Percentiles rank a stretch among this genome's conserved stretches.
phyloP scores from a whole-genome alignment of 1,140 invertebrate species.

The Magallana angulata region DNA sequence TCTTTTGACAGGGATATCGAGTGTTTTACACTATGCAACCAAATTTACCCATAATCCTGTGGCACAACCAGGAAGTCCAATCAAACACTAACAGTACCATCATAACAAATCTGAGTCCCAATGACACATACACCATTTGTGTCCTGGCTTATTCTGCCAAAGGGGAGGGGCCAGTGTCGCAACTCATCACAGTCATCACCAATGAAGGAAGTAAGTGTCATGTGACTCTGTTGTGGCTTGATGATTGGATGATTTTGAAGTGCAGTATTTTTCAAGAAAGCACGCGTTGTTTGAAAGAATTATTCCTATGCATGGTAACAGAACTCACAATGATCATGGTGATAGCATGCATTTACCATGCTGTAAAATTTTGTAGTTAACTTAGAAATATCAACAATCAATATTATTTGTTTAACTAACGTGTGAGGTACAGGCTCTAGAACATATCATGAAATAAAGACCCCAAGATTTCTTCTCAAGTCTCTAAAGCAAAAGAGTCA shows the following conservation, averaged over 20 bases:
- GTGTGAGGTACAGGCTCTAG: neutral
- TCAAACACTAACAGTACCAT: slow-evolving; percentile 96
- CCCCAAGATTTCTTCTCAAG: neutral
- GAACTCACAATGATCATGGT: slow-evolving; percentile 8
- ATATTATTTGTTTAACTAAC: neutral
- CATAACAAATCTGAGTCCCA: slow-evolving; percentile 81
- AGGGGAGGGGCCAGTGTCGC: slow-evolving; percentile 84
- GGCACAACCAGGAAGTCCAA: slow-evolving; percentile 87
- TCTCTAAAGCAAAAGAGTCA: neutral
- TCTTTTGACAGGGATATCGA: slow-evolving; percentile 92
- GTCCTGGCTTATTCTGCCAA: slow-evolving; percentile 77
- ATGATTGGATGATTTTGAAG: slow-evolving; percentile 5
- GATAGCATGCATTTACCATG: slow-evolving; percentile 34
- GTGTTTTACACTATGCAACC: slow-evolving; percentile 96
- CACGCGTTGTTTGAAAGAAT: slow-evolving; percentile 21
- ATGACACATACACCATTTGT: slow-evolving; percentile 78
- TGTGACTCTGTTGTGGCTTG: slow-evolving; percentile 24
- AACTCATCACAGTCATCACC: slow-evolving; percentile 96
- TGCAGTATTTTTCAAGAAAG: slow-evolving; percentile 30
- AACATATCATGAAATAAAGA: neutral
- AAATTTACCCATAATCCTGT: slow-evolving; percentile 90
- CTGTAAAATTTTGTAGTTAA: neutral
- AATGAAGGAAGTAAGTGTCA: slow-evolving; percentile 89
- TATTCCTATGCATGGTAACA: slow-evolving; percentile 28
- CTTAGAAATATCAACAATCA: neutral